phyloP scores from a whole-genome alignment of 2,888 invertebrate species.

The Diadegma fenestrale region DNA sequence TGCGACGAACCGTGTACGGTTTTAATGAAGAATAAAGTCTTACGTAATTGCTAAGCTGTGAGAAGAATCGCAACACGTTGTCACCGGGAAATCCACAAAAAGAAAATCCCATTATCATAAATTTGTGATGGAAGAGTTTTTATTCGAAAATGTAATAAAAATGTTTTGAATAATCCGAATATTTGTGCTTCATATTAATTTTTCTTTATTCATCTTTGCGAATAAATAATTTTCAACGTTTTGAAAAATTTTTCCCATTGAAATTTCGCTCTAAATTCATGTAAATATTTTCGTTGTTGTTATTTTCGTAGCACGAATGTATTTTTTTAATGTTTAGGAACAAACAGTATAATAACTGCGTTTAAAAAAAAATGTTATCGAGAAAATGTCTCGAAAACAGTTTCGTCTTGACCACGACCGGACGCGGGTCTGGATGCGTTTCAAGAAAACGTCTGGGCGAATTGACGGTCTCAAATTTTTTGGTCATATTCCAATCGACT shows the following conservation, averaged over 20 bases:
- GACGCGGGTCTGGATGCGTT: slow-evolving; percentile 27
- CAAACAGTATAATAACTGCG: not conserved
- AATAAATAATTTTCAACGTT: not conserved
- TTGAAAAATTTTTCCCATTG: not conserved
- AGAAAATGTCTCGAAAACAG: not conserved
- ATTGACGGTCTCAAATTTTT: slow-evolving; percentile 32
- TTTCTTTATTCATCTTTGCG: not conserved
- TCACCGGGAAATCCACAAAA: not conserved
- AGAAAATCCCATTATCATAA: not conserved
- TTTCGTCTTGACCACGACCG: not conserved
- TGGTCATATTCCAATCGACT: slow-evolving; percentile 60
- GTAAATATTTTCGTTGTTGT: not conserved
- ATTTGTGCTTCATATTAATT: not conserved
- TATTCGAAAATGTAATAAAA: not conserved
- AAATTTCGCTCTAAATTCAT: not conserved
- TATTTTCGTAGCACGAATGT: not conserved
- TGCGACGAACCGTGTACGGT: not conserved
- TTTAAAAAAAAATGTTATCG: not conserved
- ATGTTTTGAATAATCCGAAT: not conserved
- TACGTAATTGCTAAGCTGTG: not conserved
- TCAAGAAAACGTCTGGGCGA: slow-evolving; percentile 43
- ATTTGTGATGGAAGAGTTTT: not conserved
- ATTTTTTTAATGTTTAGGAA: not conserved
- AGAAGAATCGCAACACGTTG: not conserved
- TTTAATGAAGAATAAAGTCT: not conserved